Conservation (phyloP, 2,113 vertebrate species). For the Semnornis frantzii region DNA sequence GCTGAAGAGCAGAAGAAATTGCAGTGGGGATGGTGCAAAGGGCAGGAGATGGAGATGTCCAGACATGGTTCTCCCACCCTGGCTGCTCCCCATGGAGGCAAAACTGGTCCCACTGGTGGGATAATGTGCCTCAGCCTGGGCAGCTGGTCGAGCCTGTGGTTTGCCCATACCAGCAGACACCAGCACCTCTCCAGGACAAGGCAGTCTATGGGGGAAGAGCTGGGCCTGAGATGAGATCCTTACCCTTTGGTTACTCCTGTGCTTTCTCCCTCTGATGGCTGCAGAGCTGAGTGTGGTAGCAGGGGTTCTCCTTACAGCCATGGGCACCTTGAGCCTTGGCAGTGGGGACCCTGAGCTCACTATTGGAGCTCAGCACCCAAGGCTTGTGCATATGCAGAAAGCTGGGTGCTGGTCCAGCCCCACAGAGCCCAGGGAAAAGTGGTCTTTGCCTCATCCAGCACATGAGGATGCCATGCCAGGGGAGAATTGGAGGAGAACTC, state of each 20-base stretch:
- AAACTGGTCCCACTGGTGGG: neutral
- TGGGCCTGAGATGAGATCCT: neutral
- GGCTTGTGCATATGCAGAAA: neutral
- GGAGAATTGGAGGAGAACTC: neutral
- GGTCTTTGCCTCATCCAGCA: fast-evolving
- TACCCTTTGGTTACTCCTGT: fast-evolving
- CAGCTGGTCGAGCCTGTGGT: neutral
- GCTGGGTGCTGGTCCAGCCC: fast-evolving
- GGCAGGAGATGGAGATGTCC: neutral
- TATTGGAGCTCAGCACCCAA: fast-evolving
- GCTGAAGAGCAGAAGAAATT: neutral
- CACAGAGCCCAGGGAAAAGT: fast-evolving
- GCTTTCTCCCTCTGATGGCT: neutral
- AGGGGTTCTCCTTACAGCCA: neutral
- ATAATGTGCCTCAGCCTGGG: neutral
- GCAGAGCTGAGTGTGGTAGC: neutral
- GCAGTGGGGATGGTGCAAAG: fast-evolving
- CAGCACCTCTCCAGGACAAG: neutral
- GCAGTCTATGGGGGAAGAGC: neutral
- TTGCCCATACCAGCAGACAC: neutral
- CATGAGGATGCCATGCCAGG: fast-evolving
- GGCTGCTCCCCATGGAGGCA: neutral
- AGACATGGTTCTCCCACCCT: neutral
- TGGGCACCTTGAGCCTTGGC: neutral
- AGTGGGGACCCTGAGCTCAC: neutral